Percentiles rank a stretch among this genome's conserved stretches.
phyloP scores from a whole-genome alignment of 2,113 vertebrate species.

The Columba janthina region DNA sequence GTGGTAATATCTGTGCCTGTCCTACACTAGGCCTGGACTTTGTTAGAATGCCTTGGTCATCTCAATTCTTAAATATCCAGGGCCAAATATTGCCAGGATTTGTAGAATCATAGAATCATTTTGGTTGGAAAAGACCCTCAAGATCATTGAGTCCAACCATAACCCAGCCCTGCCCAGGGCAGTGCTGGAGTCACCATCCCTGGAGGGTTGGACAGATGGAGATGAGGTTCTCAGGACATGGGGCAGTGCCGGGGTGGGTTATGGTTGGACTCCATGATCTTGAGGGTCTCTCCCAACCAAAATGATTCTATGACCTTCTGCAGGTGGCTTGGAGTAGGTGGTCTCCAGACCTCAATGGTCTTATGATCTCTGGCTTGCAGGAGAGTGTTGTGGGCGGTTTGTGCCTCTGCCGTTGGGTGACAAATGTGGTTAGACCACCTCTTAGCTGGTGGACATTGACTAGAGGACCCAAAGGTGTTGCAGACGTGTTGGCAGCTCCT shows the following conservation, averaged over 20 bases:
- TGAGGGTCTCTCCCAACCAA: too few species aligned
- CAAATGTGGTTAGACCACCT: background rate
- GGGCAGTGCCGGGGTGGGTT: too few species aligned
- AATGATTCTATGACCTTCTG: background rate
- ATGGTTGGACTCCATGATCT: too few species aligned
- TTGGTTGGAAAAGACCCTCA: too few species aligned
- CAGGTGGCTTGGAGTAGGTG: background rate
- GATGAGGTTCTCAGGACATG: too few species aligned
- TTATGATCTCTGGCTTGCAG: too few species aligned
- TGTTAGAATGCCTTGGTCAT: too few species aligned
- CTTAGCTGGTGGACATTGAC: background rate
- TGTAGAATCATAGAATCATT: background rate
- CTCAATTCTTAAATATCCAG: background rate
- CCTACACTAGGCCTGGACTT: background rate
- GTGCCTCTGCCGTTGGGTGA: background rate
- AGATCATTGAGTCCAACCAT: too few species aligned
- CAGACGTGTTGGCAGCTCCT: background rate
- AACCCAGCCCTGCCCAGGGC: too few species aligned
- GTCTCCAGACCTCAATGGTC: background rate
- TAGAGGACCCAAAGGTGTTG: background rate
- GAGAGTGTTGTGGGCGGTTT: background rate
- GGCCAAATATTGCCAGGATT: background rate
- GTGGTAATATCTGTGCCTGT: fast-evolving
- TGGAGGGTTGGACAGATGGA: too few species aligned
- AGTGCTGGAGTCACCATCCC: too few species aligned